Base-by-base conservation (phyloP, 2,797 vertebrate species). In the Anableps anableps region DNA sequence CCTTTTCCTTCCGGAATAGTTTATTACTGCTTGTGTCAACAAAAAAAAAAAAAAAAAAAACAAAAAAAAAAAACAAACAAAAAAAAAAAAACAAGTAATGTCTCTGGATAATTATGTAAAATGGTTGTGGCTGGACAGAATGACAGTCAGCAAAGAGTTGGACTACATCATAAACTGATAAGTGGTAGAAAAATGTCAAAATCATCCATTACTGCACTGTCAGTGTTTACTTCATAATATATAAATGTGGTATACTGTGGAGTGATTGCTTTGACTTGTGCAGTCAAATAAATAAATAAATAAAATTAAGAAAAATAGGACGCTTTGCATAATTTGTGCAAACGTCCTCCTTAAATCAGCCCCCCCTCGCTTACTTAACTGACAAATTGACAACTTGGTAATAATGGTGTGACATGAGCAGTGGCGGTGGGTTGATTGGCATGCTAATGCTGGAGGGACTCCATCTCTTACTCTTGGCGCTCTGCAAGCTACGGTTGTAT, bases 401-500 rank as follows among this genome's bases (percentile, higher is more conserved):
- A 82, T 86, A 79, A 88, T 76, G 88, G 3, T 2, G 80, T 83
- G 87, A 87, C 80, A 84, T 76, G 86, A 89, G 88, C 85, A 41
- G 72, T 29, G 82, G 85, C 38, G 62, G 80, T 0, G 78, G 72
- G 45, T 66, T 91, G 91, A 92, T 90, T 90, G 89, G 84, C 85
- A 13, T 16, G 82, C 81, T 2, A 80, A 5, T 26, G 17, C 47
- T 10, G 48, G 50, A 74, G 80, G 2, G 82, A 64, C 79, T 73
- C 62, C 10, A 58, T 80, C 51, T 90, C 98, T 96, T 95, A 99
- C 98, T 96, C 91, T 98, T 98, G 79, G 97, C 97, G 9, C 96
- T 96, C 91, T 97, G 97, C 90, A 99, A 95, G 94, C 96, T 99
- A 91, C 97, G 96, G 95, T 99, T 98, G 94, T 98, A 98, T 92